A percentile compares a stretch with the other conserved stretches of the same genome.
phyloP scores from a whole-genome alignment of 2,113 vertebrate genomes.

The Calonectris borealis region DNA sequence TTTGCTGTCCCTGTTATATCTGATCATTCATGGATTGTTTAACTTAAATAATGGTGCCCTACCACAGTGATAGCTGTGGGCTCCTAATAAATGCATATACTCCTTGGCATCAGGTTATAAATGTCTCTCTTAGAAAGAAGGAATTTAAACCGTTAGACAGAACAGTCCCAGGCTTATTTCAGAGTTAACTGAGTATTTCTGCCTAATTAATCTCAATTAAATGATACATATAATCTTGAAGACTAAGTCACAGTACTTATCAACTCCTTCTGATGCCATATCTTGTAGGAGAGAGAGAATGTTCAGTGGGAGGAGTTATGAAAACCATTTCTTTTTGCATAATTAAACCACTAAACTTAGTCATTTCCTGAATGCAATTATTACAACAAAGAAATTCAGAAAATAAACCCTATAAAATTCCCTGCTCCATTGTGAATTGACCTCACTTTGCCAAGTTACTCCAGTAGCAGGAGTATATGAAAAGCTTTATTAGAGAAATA shows the following conservation, averaged over 20 bases:
- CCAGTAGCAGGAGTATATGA: not conserved
- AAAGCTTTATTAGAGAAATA: not conserved
- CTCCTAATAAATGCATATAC: not conserved
- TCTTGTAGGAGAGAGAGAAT: not conserved
- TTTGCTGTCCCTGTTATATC: not conserved
- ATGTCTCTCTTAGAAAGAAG: not conserved
- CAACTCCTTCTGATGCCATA: not conserved
- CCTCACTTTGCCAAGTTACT: not conserved
- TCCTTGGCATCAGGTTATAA: not conserved
- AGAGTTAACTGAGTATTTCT: not conserved
- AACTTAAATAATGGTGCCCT: not conserved
- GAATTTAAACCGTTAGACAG: not conserved
- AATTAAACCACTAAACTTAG: not conserved
- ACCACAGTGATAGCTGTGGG: not conserved
- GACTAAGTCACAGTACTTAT: not conserved
- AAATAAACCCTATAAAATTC: not conserved
- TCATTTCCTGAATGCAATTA: not conserved
- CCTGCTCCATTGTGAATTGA: not conserved
- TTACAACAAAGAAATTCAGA: not conserved
- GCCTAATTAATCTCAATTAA: not conserved
- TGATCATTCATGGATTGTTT: not conserved
- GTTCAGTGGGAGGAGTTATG: not conserved
- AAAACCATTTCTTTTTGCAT: constrained; percentile 1
- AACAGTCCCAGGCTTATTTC: not conserved
- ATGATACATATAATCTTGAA: not conserved